Evolutionary conservation across 2,797 vertebrate genomes (phyloP).

Genomic region (Diceros bicornis): DNA sequence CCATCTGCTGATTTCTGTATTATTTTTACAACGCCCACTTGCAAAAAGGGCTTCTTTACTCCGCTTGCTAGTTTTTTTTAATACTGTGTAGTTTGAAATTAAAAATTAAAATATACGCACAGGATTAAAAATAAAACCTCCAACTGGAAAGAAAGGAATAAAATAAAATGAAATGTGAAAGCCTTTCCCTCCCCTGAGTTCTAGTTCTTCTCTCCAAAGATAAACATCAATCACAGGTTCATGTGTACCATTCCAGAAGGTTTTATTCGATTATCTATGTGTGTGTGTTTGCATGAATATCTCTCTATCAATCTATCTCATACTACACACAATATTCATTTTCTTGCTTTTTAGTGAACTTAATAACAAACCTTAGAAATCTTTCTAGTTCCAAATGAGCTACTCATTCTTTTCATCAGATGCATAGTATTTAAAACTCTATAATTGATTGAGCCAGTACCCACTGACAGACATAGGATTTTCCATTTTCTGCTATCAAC

Average conservation of each 20-base stretch:
- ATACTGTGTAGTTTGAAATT: constrained; percentile 51
- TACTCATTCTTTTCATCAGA: constrained; percentile 57
- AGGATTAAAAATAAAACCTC: constrained; percentile 67
- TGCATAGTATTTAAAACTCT: constrained; percentile 46
- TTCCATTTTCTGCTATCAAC: constrained; percentile 39
- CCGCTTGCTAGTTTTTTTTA: constrained; percentile 46
- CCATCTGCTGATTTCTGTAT: background rate
- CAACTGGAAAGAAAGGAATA: constrained; percentile 54
- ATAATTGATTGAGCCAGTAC: background rate
- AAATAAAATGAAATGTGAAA: constrained; percentile 48
- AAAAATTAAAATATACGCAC: background rate
- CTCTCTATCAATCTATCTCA: background rate
- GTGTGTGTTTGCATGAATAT: background rate
- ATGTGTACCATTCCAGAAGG: background rate
- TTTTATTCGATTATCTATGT: constrained; percentile 45
- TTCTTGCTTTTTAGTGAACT: constrained; percentile 59
- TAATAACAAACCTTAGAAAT: constrained; percentile 58
- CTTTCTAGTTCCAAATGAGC: constrained; percentile 49
- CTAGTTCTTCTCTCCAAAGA: constrained; percentile 2
- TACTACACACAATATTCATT: constrained; percentile 2
- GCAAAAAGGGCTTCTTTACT: constrained; percentile 31
- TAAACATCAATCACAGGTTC: constrained; percentile 34
- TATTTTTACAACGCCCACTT: constrained; percentile 9
- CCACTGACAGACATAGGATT: constrained; percentile 1
- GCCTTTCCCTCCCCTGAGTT: constrained; percentile 30